A percentile compares a stretch with the other conserved stretches of the same genome.
These are phyloP conservation scores for Gorsachius magnificus DNA, from an alignment of 2,797 vertebrate genomes.

Conservation along the genomic window DNA sequence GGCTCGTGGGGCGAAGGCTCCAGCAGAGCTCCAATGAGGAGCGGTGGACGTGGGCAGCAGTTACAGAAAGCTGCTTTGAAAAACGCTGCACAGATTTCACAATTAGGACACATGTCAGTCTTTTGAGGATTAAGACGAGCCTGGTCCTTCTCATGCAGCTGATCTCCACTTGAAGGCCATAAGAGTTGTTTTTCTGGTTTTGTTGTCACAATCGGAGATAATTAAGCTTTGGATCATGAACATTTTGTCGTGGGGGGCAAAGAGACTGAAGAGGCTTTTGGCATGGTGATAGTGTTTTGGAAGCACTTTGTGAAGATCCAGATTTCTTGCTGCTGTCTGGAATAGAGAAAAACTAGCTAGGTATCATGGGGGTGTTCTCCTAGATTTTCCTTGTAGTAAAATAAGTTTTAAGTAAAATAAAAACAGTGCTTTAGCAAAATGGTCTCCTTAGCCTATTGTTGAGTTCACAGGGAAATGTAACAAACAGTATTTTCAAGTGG, in stretches of 20 bases:
- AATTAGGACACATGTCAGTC: constrained; percentile 40
- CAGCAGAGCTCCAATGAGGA: neutral
- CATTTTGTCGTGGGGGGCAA: neutral
- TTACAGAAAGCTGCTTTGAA: neutral
- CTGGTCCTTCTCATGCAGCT: neutral
- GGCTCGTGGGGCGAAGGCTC: neutral
- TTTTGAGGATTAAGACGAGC: neutral
- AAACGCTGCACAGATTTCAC: neutral
- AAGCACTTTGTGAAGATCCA: neutral
- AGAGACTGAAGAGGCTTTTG: neutral
- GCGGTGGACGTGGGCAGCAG: neutral
- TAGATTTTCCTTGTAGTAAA: neutral
- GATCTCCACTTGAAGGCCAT: neutral
- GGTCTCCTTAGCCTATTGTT: neutral
- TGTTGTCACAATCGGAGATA: neutral
- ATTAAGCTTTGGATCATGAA: neutral
- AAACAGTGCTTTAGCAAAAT: neutral
- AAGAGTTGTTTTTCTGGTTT: neutral
- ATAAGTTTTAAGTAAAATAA: neutral
- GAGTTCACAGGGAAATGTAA: constrained; percentile 19
- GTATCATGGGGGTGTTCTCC: neutral
- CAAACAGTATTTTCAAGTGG: constrained; percentile 54
- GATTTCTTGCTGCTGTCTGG: neutral
- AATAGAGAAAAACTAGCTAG: neutral
- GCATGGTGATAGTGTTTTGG: neutral